A percentile compares a stretch with the other conserved stretches of the same genome.
Conservation (phyloP, 2,113 vertebrate genomes). For the Candoia aspera region DNA sequence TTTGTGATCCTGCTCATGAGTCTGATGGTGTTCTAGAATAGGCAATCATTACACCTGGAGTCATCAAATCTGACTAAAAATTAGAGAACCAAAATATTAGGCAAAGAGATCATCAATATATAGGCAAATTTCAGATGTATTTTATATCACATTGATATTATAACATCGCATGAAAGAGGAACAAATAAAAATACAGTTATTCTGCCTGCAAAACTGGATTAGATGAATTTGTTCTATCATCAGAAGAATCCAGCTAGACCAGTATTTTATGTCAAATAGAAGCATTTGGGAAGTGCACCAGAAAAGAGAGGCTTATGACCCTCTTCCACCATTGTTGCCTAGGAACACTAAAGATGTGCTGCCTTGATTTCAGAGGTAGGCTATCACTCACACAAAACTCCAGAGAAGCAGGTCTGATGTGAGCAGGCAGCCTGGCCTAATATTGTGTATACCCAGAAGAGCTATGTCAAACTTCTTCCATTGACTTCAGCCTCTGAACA, state of each 20-base stretch:
- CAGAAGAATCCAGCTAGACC: neutral
- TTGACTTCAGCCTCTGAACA: neutral
- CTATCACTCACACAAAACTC: neutral
- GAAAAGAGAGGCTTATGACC: neutral
- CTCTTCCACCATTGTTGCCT: neutral
- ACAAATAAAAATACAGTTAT: neutral
- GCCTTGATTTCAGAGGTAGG: neutral
- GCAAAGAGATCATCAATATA: neutral
- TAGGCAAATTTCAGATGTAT: neutral
- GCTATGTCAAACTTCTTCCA: neutral
- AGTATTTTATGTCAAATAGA: neutral
- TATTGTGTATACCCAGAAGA: neutral
- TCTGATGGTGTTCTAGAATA: too few species aligned
- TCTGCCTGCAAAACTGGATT: neutral
- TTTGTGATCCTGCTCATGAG: too few species aligned
- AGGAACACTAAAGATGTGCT: neutral
- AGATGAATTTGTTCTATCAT: neutral
- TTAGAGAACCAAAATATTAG: slow-evolving; percentile 2
- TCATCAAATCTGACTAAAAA: neutral
- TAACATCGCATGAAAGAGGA: neutral
- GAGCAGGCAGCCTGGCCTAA: neutral
- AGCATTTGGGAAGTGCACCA: neutral
- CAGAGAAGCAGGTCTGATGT: neutral
- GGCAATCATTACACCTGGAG: too few species aligned
- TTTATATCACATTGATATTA: neutral